Evolutionary conservation across 2,797 vertebrate genomes (phyloP).

Genomic region (Graptemys geographica): DNA sequence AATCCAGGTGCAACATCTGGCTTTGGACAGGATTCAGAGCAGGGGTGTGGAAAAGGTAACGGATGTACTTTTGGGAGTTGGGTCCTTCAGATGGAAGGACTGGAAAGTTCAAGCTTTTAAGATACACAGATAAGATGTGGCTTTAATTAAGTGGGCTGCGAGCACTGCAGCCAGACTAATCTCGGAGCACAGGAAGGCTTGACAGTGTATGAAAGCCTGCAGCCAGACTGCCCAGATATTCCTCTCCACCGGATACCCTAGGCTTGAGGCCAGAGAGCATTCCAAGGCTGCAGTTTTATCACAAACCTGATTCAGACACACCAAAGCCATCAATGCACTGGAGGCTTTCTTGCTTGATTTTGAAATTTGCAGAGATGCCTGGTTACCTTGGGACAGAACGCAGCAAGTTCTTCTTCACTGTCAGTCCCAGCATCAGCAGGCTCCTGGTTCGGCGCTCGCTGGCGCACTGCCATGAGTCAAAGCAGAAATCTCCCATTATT

Average conservation of each 20-base stretch:
- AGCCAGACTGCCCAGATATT: background rate
- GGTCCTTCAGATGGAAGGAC: background rate
- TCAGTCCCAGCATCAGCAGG: constrained; percentile 86
- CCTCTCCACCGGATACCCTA: background rate
- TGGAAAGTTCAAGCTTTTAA: background rate
- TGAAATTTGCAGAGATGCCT: rapidly evolving
- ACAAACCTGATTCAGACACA: background rate
- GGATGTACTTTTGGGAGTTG: background rate
- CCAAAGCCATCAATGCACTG: background rate
- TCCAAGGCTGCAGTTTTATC: background rate
- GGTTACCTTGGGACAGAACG: constrained; percentile 94
- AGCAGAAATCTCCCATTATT: constrained; percentile 34
- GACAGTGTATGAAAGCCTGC: background rate
- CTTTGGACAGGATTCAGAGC: background rate
- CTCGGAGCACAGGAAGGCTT: background rate
- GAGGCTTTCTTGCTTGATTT: background rate
- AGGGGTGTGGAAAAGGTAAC: background rate
- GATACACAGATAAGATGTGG: background rate
- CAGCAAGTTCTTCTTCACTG: constrained; percentile 97
- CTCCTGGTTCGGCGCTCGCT: constrained; percentile 79
- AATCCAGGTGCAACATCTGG: background rate
- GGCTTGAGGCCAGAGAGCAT: background rate
- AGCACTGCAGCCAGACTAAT: background rate
- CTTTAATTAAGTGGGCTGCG: background rate
- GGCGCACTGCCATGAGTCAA: constrained; percentile 82